Evolutionary conservation across 2,113 vertebrate genomes (phyloP), one percentile per base, ranked within the genome.

Genomic region (Anser brachyrhynchus): DNA sequence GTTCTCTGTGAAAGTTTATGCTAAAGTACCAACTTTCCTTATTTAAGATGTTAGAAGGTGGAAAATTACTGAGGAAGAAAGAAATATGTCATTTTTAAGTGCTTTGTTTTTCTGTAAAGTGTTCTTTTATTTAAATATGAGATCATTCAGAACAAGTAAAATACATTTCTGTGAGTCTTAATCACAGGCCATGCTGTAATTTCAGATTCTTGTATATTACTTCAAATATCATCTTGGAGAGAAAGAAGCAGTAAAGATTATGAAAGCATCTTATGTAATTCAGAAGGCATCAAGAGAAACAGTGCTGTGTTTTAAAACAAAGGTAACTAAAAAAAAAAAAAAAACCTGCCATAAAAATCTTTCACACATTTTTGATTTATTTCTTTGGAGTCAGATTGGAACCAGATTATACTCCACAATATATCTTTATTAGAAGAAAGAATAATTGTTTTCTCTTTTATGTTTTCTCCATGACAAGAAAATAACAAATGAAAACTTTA

Each of bases 71-170:
- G 20, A 86, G 57, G 29, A 46, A 95, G 52, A 96, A 93, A 88
- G 92, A 92, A 94, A 95, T 87, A 59, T 97, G 84, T 85, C 89
- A 97, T 87, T 95, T 93, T 90, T 73, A 95, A 93, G 64, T 86
- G 90, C 31, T 92, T 92, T 84, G 41, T 84, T 93, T 96, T 93
- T 86, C 64, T 71, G 81, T 86, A 66, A 84, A 96, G n/a, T 86
- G 84, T 88, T 93, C 64, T 95, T 96, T 96, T 95, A 95, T 93
- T 96, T 93, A 94, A 92, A 95, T 87, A 92, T 64, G 80, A 92
- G 89, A 94, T 92, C 70, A 84, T 65, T 89, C 39, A 69, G 62
- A 91, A 31, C 66, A 87, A 88, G 72, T 67, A 89, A 93, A 94
- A 92, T 64, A 91, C 76, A 95, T 92, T 93, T 96, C 26, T 71